Conservation (phyloP, 2,113 vertebrate genomes). For the Lophotis ruficrista region DNA sequence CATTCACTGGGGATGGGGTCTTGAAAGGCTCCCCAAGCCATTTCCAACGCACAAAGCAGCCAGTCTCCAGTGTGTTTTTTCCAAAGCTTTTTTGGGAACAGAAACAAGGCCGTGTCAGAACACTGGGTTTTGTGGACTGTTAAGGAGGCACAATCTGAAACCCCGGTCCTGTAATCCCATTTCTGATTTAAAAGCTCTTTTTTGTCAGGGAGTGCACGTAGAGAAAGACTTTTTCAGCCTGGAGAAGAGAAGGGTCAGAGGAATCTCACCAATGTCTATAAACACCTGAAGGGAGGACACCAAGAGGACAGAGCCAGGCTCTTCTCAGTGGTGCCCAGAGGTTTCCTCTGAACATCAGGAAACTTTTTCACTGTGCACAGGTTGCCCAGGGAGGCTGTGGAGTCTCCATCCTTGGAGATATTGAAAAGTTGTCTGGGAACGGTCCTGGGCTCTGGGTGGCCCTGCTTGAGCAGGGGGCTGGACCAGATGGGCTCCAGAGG, state of each 20-base stretch:
- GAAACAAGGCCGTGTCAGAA: background rate
- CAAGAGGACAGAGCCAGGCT: background rate
- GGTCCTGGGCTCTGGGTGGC: background rate
- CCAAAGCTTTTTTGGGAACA: background rate
- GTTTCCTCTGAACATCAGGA: background rate
- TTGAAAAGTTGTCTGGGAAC: accelerated
- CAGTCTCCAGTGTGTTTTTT: too few relatives aligned
- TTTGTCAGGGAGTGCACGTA: background rate
- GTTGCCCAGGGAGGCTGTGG: background rate
- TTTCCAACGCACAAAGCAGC: background rate
- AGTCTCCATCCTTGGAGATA: background rate
- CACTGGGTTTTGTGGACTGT: accelerated
- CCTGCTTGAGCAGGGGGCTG: background rate
- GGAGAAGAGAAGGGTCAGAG: background rate
- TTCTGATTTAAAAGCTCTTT: background rate
- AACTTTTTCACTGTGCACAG: background rate
- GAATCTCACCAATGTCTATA: background rate
- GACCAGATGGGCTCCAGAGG: background rate
- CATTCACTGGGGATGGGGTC: background rate
- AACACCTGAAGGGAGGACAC: background rate
- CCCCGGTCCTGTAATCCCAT: accelerated
- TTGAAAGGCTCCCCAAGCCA: background rate
- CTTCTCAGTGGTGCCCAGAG: background rate
- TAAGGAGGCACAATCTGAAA: background rate
- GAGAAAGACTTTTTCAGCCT: background rate